These are phyloP conservation scores for Prionailurus viverrinus DNA, from an alignment of 2,113 vertebrate genomes.

Conservation along the genomic window DNA sequence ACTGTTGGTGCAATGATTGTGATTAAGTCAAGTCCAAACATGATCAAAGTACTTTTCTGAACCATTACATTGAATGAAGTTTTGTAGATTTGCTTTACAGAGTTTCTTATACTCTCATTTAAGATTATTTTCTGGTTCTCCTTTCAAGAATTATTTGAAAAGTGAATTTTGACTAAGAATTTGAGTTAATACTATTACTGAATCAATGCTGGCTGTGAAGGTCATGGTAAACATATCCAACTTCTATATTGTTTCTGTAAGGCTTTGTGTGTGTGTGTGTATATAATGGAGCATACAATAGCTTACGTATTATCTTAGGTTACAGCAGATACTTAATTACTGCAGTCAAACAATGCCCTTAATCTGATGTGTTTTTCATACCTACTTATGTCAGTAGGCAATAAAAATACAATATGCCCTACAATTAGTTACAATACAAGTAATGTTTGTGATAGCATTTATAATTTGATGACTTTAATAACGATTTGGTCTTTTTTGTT, in stretches of 20 bases:
- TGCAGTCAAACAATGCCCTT: neutral
- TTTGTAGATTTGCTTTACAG: constrained; percentile 7
- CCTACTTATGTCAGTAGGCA: neutral
- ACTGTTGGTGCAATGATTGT: neutral
- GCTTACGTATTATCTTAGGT: neutral
- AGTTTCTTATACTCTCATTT: neutral
- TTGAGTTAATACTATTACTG: neutral
- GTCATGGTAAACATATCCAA: neutral
- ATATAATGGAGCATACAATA: neutral
- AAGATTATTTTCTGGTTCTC: constrained; percentile 33
- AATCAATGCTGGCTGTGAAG: neutral
- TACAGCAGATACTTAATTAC: neutral
- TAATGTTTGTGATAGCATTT: neutral
- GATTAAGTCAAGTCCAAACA: neutral
- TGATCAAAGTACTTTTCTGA: neutral
- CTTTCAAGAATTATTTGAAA: constrained; percentile 49
- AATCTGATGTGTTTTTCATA: neutral
- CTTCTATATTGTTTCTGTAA: neutral
- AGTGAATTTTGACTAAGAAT: neutral
- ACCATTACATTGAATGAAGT: neutral
- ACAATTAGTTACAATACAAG: neutral
- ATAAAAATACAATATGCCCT: neutral
- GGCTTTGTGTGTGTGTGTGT: neutral
- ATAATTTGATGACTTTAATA: neutral
- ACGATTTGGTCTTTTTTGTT: neutral